phyloP scores from a whole-genome alignment of 2,888 invertebrate genomes.

The Dorcus parallelipipedus region DNA sequence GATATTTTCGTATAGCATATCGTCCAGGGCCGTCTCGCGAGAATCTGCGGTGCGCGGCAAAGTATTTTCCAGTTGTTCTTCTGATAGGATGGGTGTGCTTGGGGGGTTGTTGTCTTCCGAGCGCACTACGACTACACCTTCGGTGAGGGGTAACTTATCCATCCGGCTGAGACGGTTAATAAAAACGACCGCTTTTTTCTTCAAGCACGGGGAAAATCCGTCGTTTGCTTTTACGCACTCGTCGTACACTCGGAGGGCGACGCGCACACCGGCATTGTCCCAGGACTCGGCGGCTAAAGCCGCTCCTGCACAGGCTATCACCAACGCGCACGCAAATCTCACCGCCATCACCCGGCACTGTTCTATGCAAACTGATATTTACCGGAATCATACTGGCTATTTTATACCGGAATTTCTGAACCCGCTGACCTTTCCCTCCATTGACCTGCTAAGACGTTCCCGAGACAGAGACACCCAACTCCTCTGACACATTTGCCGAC shows the following conservation, averaged over 20 bases:
- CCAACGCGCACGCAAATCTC: constrained; percentile 39
- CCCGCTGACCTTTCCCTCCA: constrained; percentile 45
- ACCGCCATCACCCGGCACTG: constrained; percentile 28
- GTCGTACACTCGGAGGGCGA: constrained; percentile 70
- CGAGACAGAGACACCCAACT: constrained; percentile 31
- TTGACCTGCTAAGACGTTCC: constrained; percentile 32
- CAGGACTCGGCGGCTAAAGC: constrained; percentile 37
- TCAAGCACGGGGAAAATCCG: constrained; percentile 70
- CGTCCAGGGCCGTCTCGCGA: constrained; percentile 65
- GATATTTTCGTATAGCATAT: constrained; percentile 68
- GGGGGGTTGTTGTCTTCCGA: constrained; percentile 42
- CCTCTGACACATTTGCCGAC: constrained; percentile 46
- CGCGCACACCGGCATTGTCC: constrained; percentile 61
- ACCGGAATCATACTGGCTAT: constrained; percentile 36
- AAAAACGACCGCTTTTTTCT: constrained; percentile 77
- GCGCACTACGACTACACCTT: constrained; percentile 67
- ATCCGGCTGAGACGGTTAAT: constrained; percentile 73
- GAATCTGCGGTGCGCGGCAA: constrained; percentile 64
- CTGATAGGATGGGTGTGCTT: constrained; percentile 49
- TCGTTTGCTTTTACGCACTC: constrained; percentile 67
- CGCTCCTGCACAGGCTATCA: constrained; percentile 29
- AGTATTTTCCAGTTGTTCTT: constrained; percentile 67
- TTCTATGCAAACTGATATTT: constrained; percentile 40
- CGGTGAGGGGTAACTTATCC: constrained; percentile 60
- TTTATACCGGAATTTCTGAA: constrained; percentile 43